Percentiles rank a stretch among this genome's conserved stretches.
Evolutionary conservation across 1,140 invertebrate species (phyloP).

Genomic region (Acarapis woodi): DNA sequence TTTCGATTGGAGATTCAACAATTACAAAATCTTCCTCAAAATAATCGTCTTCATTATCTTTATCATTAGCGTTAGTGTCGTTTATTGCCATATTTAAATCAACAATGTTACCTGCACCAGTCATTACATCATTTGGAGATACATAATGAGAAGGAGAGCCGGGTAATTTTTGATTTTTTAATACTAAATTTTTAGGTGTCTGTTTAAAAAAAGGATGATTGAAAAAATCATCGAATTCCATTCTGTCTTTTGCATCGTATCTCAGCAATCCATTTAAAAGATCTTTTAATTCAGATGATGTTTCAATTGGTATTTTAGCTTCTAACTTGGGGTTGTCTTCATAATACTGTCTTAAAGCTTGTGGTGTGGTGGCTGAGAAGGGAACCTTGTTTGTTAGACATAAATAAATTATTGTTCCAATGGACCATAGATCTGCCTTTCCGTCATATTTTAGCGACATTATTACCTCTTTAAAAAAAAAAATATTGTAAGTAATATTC

Average conservation of each 20-base stretch:
- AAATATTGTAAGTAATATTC: slow-evolving; percentile 32
- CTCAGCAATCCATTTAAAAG: slow-evolving; percentile 47
- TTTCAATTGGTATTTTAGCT: slow-evolving; percentile 74
- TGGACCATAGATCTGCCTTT: slow-evolving; percentile 94
- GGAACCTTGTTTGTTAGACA: slow-evolving; percentile 94
- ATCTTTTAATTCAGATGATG: slow-evolving; percentile 58
- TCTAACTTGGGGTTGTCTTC: slow-evolving; percentile 81
- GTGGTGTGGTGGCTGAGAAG: slow-evolving; percentile 88
- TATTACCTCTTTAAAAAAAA: slow-evolving; percentile 97
- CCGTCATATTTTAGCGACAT: slow-evolving; percentile 97
- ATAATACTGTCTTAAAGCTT: slow-evolving; percentile 84
- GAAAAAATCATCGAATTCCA: slow-evolving; percentile 85
- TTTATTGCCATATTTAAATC: too few relatives aligned
- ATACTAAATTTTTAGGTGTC: too few relatives aligned
- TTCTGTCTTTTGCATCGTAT: slow-evolving; percentile 70
- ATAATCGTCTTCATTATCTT: too few relatives aligned
- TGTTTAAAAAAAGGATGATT: slow-evolving; percentile 49
- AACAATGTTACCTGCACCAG: too few relatives aligned
- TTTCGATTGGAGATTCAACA: too few relatives aligned
- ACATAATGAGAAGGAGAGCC: too few relatives aligned
- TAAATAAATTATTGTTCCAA: slow-evolving; percentile 96
- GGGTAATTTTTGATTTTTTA: too few relatives aligned
- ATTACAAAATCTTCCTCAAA: too few relatives aligned
- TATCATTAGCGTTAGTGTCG: too few relatives aligned
- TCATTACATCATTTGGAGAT: too few relatives aligned